Evolutionary conservation across 2,888 invertebrate species (phyloP), one percentile per base, ranked within the genome.

Genomic region (Petrophora chlorosata): DNA sequence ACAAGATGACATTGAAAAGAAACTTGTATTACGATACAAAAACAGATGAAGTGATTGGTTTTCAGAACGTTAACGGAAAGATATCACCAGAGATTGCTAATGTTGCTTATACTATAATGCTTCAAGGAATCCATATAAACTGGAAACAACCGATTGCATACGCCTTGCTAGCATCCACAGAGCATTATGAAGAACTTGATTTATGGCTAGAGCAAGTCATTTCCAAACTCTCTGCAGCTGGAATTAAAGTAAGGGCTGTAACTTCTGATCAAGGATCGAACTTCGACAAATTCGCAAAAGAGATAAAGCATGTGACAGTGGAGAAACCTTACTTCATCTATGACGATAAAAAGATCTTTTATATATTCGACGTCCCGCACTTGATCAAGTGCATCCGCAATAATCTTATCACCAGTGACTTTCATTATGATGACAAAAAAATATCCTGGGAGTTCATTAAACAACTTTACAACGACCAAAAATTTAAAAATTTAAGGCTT

Each of bases 111-210:
- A 32, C 28, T 13, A 54, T 65, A 35, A 64, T 64, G 62, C 52
- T 67, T 5, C 46, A 47, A 60, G 63, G 62, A 2, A 66, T 67
- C 17, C 29, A 29, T 7, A 16, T 36, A 0, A 46, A 67, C 2
- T 69, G 67, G 66, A 59, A 61, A 14, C 67, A 64, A 47, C 62
- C 64, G 9, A 14, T 66, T 17, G 63, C 59, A 1, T 66, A 65
- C 26, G 40, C 61, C 2, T 42, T 65, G 2, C 34, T 67, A 5
- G 59, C 39, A 25, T 34, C 13, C 49, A 5, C 56, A 2, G 46
- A 59, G 16, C 56, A 60, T 45, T 58, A 54, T 25, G 45, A 36
- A 3, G 48, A 61, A 32, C n/a, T 66, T 0, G 61, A 63, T 2
- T 2, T 2, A 4, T 69, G 63, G 65, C 8, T 67, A 33, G 30